Conservation (phyloP, 2,113 vertebrate species). For the Syrmaticus mikado region DNA sequence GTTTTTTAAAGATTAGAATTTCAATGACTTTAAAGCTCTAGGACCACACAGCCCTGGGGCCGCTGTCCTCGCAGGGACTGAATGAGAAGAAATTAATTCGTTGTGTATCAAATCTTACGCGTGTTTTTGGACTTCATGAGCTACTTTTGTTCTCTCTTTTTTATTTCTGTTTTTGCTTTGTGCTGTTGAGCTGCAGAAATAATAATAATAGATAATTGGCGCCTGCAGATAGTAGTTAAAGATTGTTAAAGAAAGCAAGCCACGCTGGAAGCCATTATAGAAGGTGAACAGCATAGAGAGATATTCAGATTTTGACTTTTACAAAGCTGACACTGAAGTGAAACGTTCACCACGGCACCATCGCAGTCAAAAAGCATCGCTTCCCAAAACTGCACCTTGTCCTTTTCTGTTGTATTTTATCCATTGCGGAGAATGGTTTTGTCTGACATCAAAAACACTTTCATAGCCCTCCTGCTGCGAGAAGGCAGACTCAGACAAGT, state of each 20-base stretch:
- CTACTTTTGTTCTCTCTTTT: neutral
- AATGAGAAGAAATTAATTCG: neutral
- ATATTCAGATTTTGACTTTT: neutral
- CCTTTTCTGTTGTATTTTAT: neutral
- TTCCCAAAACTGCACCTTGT: neutral
- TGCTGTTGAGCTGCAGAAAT: neutral
- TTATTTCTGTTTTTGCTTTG: neutral
- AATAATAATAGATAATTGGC: neutral
- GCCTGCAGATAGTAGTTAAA: neutral
- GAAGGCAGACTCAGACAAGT: neutral
- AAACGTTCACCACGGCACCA: neutral
- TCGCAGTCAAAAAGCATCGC: neutral
- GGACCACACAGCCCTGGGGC: neutral
- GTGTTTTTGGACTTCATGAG: neutral
- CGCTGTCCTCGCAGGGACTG: fast-evolving
- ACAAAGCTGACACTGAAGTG: neutral
- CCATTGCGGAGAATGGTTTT: neutral
- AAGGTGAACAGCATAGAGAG: neutral
- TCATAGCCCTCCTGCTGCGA: neutral
- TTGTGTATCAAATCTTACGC: neutral
- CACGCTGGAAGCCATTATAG: neutral
- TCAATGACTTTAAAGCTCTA: neutral
- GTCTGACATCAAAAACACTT: neutral
- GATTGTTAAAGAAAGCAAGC: neutral
- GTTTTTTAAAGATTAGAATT: conserved; percentile 21